Percentiles rank a stretch among this genome's conserved stretches.
These are phyloP conservation scores for Zosterops japonicus DNA, from an alignment of 2,113 vertebrate genomes.

Conservation along the genomic window DNA sequence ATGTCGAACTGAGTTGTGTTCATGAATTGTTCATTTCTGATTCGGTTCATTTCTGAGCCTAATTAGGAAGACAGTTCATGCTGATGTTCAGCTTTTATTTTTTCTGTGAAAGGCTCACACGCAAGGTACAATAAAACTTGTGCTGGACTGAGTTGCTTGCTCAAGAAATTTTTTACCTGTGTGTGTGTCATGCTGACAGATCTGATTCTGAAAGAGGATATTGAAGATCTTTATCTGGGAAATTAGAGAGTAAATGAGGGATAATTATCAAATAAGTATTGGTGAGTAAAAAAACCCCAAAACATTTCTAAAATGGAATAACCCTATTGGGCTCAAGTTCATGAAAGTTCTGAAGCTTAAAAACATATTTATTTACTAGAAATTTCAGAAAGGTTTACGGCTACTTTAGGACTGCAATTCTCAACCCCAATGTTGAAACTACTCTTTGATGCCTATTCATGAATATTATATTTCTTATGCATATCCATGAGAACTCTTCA, in stretches of 20 bases:
- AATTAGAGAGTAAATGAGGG: background rate
- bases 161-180: background rate
- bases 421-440: background rate
- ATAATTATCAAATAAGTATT: background rate
- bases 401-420: background rate
- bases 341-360: background rate
- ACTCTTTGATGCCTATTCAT: background rate
- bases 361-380: background rate
- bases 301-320: background rate
- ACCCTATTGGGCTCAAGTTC: background rate
- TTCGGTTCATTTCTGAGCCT: background rate
- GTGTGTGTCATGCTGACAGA: background rate
- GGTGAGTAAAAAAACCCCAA: background rate
- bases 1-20: fast-evolving
- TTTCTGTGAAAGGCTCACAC: background rate
- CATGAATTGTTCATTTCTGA: background rate
- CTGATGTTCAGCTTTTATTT: background rate
- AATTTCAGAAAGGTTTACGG: background rate
- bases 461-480: background rate
- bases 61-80: background rate
- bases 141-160: background rate
- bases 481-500: background rate
- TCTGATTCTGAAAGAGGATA: background rate
- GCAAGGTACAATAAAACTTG: background rate
- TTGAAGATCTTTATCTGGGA: background rate